A percentile compares a stretch with the other conserved stretches of the same genome.
Conservation (phyloP, 2,113 vertebrate species). For the Elaphurus davidianus region DNA sequence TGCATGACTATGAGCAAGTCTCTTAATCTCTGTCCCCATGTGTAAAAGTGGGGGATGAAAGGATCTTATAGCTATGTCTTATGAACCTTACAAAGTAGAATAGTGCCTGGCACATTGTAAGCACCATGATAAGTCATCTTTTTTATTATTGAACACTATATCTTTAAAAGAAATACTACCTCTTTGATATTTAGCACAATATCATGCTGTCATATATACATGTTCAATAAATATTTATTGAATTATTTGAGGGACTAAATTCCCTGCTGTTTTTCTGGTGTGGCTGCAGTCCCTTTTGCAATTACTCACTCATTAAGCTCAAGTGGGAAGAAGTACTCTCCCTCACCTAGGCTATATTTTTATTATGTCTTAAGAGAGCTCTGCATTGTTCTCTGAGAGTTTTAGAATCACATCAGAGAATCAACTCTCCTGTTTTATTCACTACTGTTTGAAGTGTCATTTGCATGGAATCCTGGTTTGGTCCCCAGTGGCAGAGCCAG, state of each 20-base stretch:
- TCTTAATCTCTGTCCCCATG: background rate
- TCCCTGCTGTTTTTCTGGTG: background rate
- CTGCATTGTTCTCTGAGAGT: background rate
- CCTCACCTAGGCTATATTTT: background rate
- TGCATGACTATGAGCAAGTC: background rate
- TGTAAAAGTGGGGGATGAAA: background rate
- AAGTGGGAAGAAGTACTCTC: background rate
- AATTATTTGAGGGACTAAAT: background rate
- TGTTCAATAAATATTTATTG: constrained; percentile 18
- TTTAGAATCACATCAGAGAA: background rate
- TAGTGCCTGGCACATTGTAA: background rate
- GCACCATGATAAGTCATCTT: background rate
- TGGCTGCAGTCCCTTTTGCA: background rate
- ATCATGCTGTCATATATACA: background rate
- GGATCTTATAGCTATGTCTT: background rate
- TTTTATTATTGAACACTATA: background rate
- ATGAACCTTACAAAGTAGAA: background rate
- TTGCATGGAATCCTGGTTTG: background rate
- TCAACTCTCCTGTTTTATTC: background rate
- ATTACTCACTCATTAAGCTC: background rate
- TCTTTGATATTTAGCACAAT: background rate
- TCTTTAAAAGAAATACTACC: background rate
- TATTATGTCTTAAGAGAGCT: background rate
- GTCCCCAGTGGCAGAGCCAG: background rate
- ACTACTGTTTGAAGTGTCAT: background rate